These are phyloP conservation scores for Coptotermes formosanus DNA, from an alignment of 1,140 invertebrate genomes.

Conservation along the genomic window DNA sequence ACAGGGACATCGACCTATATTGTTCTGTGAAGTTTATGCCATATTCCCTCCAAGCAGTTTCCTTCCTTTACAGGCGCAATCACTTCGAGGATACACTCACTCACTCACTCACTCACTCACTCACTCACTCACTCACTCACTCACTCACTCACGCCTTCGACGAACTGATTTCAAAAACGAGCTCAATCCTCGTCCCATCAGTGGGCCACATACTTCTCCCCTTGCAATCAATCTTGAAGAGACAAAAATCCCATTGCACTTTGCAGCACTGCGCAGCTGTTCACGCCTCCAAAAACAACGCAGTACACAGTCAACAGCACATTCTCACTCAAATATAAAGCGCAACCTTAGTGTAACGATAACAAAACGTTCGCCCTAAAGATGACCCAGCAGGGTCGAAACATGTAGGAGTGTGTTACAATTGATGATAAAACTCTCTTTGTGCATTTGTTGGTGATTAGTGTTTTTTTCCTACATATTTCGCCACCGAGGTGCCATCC, in stretches of 20 bases:
- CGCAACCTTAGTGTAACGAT: too few relatives aligned
- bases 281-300: too few relatives aligned
- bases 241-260: neutral
- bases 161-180: conserved; percentile 7
- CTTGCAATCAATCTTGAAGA: neutral
- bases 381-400: too few relatives aligned
- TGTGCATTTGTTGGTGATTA: too few relatives aligned
- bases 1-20: neutral
- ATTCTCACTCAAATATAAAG: too few relatives aligned
- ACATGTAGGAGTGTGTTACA: too few relatives aligned
- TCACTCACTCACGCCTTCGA: neutral
- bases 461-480: too few relatives aligned
- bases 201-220: conserved; percentile 7
- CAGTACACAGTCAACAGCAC: too few relatives aligned
- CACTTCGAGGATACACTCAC: neutral
- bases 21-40: neutral
- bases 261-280: neutral
- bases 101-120: neutral
- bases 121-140: too few relatives aligned
- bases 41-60: neutral
- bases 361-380: too few relatives aligned
- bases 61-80: neutral
- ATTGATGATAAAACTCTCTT: too few relatives aligned
- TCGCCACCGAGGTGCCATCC: too few relatives aligned
- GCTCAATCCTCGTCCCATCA: neutral